These are phyloP conservation scores for Hedya salicella DNA, from an alignment of 2,888 invertebrate species.

Conservation along the genomic window DNA sequence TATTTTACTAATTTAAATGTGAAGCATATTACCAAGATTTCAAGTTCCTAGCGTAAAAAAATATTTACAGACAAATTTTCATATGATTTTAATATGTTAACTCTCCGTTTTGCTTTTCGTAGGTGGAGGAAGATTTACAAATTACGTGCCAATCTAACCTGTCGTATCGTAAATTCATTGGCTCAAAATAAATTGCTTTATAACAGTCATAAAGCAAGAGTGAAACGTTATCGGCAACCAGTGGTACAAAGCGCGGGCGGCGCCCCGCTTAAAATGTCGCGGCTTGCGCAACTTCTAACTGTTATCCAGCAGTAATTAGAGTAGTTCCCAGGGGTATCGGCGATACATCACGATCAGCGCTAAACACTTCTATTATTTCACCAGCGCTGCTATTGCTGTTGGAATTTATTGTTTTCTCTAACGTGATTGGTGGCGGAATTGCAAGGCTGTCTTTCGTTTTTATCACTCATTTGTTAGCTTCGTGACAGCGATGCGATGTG, in stretches of 20 bases:
- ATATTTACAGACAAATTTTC: too few relatives aligned
- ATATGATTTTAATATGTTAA: too few relatives aligned
- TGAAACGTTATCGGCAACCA: slow-evolving; percentile 35
- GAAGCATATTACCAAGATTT: too few relatives aligned
- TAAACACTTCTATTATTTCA: slow-evolving; percentile 38
- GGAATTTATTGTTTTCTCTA: slow-evolving; percentile 22
- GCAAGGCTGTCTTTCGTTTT: neutral
- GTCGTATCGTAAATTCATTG: neutral
- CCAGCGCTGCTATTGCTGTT: neutral
- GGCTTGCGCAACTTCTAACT: slow-evolving; percentile 51
- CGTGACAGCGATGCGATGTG: neutral
- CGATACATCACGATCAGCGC: slow-evolving; percentile 50
- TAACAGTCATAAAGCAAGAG: slow-evolving; percentile 16
- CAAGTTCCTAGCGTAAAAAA: too few relatives aligned
- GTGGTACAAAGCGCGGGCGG: slow-evolving; percentile 45
- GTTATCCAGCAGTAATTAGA: slow-evolving; percentile 60
- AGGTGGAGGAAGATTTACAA: too few relatives aligned
- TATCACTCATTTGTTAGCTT: neutral
- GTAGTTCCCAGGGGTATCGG: slow-evolving; percentile 62
- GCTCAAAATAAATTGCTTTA: slow-evolving; percentile 1
- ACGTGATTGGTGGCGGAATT: slow-evolving; percentile 1
- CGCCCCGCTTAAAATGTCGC: slow-evolving; percentile 54
- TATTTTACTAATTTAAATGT: too few relatives aligned
- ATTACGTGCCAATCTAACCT: too few relatives aligned
- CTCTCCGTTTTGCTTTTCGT: too few relatives aligned